Conservation (phyloP, 2,888 invertebrate genomes). For the Apeira syringaria region DNA sequence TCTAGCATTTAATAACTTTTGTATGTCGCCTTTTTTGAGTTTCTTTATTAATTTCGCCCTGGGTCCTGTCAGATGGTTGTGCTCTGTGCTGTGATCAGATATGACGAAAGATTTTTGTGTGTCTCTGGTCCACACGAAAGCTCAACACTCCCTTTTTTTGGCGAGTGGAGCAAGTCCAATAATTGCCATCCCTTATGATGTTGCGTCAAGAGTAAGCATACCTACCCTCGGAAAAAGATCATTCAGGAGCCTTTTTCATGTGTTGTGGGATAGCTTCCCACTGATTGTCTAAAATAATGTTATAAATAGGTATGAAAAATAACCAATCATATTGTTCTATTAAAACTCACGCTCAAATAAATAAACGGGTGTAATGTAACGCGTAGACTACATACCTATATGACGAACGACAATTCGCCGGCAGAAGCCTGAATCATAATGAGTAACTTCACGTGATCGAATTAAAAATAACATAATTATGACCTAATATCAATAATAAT, state of each 20-base stretch:
- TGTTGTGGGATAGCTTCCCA: constrained; percentile 50
- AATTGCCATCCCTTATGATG: constrained; percentile 48
- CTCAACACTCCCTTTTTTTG: constrained; percentile 65
- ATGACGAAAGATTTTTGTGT: constrained; percentile 40
- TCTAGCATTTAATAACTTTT: too few relatives aligned
- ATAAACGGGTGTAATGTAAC: too few relatives aligned
- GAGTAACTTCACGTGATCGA: too few relatives aligned
- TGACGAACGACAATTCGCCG: too few relatives aligned
- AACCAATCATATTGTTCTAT: too few relatives aligned
- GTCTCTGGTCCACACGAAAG: constrained; percentile 53
- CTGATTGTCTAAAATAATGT: not conserved
- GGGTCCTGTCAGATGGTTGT: constrained; percentile 50
- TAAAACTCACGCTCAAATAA: too few relatives aligned
- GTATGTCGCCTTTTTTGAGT: not conserved
- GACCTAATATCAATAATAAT: too few relatives aligned
- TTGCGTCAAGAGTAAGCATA: constrained; percentile 64
- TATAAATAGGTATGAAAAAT: too few relatives aligned
- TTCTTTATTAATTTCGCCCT: not conserved
- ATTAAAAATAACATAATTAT: too few relatives aligned
- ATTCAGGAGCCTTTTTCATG: constrained; percentile 47
- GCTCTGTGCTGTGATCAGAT: constrained; percentile 38
- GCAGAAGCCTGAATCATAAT: too few relatives aligned
- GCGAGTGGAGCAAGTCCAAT: constrained; percentile 69
- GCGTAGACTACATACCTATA: too few relatives aligned
- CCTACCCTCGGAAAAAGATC: constrained; percentile 53